Conservation (phyloP, 2,888 invertebrate genomes). For the Hipparchia semele region DNA sequence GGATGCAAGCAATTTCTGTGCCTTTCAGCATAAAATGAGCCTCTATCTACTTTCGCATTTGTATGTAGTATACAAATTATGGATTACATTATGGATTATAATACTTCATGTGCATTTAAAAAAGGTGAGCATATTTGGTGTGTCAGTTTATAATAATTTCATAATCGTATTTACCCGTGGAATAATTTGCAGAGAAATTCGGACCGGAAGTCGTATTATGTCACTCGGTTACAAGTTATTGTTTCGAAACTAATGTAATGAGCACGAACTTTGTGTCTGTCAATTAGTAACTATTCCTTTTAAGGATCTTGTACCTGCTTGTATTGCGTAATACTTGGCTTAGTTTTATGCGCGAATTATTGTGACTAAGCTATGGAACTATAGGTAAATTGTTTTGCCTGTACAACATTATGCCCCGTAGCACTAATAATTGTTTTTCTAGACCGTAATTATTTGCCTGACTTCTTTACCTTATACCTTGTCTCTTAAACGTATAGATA, state of each 20-base stretch:
- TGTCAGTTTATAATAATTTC: conserved; percentile 10
- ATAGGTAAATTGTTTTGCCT: conserved; percentile 5
- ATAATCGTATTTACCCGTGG: conserved; percentile 24
- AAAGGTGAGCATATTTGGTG: neutral
- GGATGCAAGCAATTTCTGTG: too few relatives aligned
- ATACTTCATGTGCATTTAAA: neutral
- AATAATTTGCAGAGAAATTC: conserved; percentile 33
- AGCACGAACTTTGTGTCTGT: conserved; percentile 32
- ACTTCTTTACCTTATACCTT: too few relatives aligned
- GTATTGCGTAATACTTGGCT: conserved; percentile 37
- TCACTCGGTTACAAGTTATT: conserved; percentile 33
- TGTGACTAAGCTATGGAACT: conserved; percentile 31
- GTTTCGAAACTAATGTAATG: conserved; percentile 34
- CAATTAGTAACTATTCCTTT: conserved; percentile 40
- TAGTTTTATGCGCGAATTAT: conserved; percentile 35
- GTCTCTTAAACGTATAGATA: too few relatives aligned
- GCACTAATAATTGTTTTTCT: neutral
- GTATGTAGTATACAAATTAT: too few relatives aligned
- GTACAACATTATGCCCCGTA: conserved; percentile 11
- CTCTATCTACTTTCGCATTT: too few relatives aligned
- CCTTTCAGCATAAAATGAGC: too few relatives aligned
- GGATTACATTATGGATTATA: neutral
- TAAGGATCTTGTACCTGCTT: conserved; percentile 45
- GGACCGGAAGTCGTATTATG: conserved; percentile 37
- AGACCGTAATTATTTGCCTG: too few relatives aligned